Evolutionary conservation across 1,140 invertebrate species (phyloP), one percentile per base, ranked within the genome.

Genomic region (Thaumatotibia leucotreta): DNA sequence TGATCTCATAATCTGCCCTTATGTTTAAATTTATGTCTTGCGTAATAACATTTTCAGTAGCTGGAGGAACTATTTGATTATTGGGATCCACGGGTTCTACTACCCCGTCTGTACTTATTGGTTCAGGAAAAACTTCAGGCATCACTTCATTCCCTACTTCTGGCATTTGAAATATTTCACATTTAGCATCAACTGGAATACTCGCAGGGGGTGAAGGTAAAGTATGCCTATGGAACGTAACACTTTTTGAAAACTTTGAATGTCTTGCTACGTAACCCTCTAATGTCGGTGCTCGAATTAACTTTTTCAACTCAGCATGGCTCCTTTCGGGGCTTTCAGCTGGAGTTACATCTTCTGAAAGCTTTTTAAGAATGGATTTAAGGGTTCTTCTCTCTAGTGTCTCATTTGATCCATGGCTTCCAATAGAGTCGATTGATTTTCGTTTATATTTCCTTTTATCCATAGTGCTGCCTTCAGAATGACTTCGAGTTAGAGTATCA

Each of bases 251-350:
- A 80, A 97, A 93, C 84, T 97, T 97, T 65, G 95, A 95, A 86
- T 97, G 96, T 80, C 96, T 92, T 31, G 96, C 96, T 22, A 95
- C 96, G 86, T 97, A 97, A 50, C 96, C 97, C 91, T 96, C 95
- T 66, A 97, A 92, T 49, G 96, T 97, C 58, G 95, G 96, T 32
- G 96, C 95, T 75, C 94, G 89, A 91, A 96, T 95, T 32, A 96
- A 84, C 74, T 92, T 94, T 68, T 87, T 92, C 35, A 95, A 89
- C 79, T 95, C 94, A n/a, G n/a, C n/a, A 61, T 92, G 92, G 65
- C 87, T 70, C 79, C 92, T 79, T 68, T 85, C 82, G 11, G 86
- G 85, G 73, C 88, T 86, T 76, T 88, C 77, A 62, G 88, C 70
- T 29, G 85, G 83, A 29, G 87, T 93, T 0, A 92, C 90, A 35